Base-by-base conservation (phyloP, 1,140 invertebrate species). In the Drosophila nebulosa region DNA sequence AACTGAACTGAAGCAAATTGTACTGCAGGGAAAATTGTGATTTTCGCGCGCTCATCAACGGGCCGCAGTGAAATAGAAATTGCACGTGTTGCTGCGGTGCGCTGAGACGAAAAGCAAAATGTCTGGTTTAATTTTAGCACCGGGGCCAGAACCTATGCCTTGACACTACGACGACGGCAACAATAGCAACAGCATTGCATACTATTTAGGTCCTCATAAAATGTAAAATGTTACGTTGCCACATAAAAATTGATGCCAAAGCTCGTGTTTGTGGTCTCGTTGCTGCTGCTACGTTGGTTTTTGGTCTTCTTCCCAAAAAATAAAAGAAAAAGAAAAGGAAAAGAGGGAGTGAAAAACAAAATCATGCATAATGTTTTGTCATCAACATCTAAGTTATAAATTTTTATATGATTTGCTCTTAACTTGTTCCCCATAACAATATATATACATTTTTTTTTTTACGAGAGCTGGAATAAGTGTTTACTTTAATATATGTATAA, bases 41-140 rank as follows among this genome's bases (percentile, higher is more conserved):
- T 86, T 86, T 86, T 86, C 78, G 69, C 78, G 69, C 78, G 81
- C 78, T 88, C 83, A 86, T 86, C 80, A 77, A 63, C 73, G 66
- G 56, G 18, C 52, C 50, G 24, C 74, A 74, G 64, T 66, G 74
- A 70, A 69, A 46, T 46, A 46, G 51, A 61, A 65, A 79, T 57
- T 83, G 75, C 79, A 83, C 75, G 79, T 84, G 79, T 84, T 79
- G 75, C 79, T 78, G 77, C 51, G 51, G 32, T 53, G 69, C 39
- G 55, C 74, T 72, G 79, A 76, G 66, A 69, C 62, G 72, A 72
- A 79, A 66, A 66, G 78, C 73, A 74, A 46, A 46, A 46, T 74
- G 81, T 88, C 81, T 88, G 81, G 81, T 83, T 86, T 86, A 86
- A 86, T 86, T 86, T 86, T 86, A 86, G 78, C 74, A 78, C 69